Base-by-base conservation (phyloP, 2,113 vertebrate genomes). In the Brevimyrus niger region DNA sequence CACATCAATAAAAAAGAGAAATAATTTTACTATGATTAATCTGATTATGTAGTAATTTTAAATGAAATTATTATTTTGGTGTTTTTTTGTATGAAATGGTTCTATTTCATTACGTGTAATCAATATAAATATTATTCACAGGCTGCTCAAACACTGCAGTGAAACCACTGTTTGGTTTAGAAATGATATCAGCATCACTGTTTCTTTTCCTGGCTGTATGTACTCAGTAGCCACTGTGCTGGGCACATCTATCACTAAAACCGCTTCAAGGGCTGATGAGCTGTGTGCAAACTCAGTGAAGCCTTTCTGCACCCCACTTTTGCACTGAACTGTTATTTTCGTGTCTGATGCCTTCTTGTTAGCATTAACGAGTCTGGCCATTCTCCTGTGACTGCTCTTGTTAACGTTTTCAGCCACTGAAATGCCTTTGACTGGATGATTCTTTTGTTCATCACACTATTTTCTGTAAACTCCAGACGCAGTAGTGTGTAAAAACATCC, bases 31-130 rank as follows among this genome's bases (percentile, higher is more conserved):
- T 47, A 47, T 47, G 82, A 44, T 84, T 5, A 48, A n/a, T 86
- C 19, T 48, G 83, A n/a, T 47, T 47, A 23, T 85, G 47, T 23
- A 27, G 17, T 50, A 15, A 85, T 23, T 85, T 50, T 48, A 9
- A 27, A 65, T 27, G 10, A 65, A 65, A 23, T n/a, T 38, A n/a
- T 84, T 23, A 47, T 23, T 84, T 44, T n/a, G 46, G 44, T 11
- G 44, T 11, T 11, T n/a, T 47, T 47, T 84, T 84, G 46, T 47
- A 84, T 4, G 19, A 84, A 84, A 84, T 84, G 42, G 19, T 50
- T 85, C 19, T 48, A 86, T 86, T 86, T 86, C 47, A 48, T 86
- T 48, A 50, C 27, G 23, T 86, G 44, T 86, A 86, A 86, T 86
- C 83, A 50, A 48, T 86, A 27, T 86, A 27, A 47, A 86, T 50